These are phyloP conservation scores for Catamblyrhynchus diadema DNA, from an alignment of 2,797 vertebrate species.

Conservation along the genomic window DNA sequence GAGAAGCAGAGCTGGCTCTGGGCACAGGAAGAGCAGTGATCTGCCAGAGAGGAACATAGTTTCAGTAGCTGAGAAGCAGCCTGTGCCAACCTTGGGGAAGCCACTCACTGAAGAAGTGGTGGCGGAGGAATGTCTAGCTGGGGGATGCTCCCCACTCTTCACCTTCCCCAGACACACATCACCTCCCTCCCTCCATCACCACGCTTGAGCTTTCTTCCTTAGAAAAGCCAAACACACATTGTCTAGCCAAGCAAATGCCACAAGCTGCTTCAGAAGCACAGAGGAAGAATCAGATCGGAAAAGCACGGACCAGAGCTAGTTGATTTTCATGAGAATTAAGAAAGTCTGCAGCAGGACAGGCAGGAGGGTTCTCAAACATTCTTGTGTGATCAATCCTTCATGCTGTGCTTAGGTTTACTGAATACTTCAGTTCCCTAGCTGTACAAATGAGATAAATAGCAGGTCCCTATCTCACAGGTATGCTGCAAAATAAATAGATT, in stretches of 20 bases:
- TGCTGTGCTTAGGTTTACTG: not conserved
- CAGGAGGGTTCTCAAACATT: too few relatives aligned
- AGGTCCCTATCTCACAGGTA: not conserved
- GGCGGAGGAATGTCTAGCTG: not conserved
- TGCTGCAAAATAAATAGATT: not conserved
- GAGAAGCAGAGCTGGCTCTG: not conserved
- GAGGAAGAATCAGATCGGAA: not conserved
- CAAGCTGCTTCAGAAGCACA: not conserved
- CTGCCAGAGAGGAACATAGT: not conserved
- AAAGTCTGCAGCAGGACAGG: too few relatives aligned
- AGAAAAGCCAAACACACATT: not conserved
- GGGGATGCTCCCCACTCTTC: not conserved
- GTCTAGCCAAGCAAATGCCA: not conserved
- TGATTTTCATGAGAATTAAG: not conserved
- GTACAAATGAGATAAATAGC: not conserved
- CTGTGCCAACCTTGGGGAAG: not conserved
- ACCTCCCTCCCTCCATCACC: not conserved
- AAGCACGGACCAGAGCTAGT: not conserved
- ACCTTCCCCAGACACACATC: not conserved
- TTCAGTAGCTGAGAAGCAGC: not conserved
- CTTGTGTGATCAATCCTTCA: not conserved
- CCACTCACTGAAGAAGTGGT: not conserved
- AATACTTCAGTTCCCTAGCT: not conserved
- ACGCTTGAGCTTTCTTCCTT: not conserved
- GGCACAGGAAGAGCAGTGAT: not conserved